These are phyloP conservation scores for Nibea albiflora DNA, from an alignment of 2,113 vertebrate species.

Conservation along the genomic window DNA sequence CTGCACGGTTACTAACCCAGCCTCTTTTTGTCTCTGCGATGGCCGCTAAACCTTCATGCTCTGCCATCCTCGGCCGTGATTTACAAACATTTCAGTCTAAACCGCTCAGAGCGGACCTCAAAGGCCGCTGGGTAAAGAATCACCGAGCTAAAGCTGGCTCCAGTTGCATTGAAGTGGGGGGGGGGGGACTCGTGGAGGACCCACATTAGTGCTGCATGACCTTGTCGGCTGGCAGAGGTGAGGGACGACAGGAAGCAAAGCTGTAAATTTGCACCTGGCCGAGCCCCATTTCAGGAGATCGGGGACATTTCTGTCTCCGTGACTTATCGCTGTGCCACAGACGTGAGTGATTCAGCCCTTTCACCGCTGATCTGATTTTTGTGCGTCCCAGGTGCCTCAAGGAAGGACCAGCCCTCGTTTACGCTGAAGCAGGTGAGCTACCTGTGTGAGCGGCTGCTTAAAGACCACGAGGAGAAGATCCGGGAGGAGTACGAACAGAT, in stretches of 20 bases:
- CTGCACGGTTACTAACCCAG: constrained; percentile 11
- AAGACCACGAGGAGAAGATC: constrained; percentile 94
- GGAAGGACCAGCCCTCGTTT: constrained; percentile 93
- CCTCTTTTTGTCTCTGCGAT: constrained; percentile 39
- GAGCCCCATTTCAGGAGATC: constrained; percentile 30
- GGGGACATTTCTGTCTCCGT: constrained; percentile 13
- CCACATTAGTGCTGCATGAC: constrained; percentile 49
- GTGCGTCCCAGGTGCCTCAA: constrained; percentile 85
- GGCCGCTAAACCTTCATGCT: constrained; percentile 30
- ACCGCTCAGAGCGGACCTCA: constrained; percentile 44
- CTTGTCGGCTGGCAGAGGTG: constrained; percentile 26
- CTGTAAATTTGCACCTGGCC: constrained; percentile 38
- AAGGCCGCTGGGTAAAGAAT: constrained; percentile 45
- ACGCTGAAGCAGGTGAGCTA: constrained; percentile 93
- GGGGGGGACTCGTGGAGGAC: not conserved
- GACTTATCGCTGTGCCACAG: not conserved
- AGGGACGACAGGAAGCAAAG: constrained; percentile 5
- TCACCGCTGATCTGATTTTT: constrained; percentile 9
- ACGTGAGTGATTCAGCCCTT: constrained; percentile 1
- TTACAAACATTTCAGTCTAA: constrained; percentile 48
- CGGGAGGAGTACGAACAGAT: constrained; percentile 94
- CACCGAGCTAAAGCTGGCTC: constrained; percentile 21
- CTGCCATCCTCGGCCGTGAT: constrained; percentile 36
- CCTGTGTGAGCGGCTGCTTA: constrained; percentile 92
- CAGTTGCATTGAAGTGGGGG: no score